Base-by-base conservation (phyloP, 1,140 invertebrate genomes). In the Habropoda laboriosa region DNA sequence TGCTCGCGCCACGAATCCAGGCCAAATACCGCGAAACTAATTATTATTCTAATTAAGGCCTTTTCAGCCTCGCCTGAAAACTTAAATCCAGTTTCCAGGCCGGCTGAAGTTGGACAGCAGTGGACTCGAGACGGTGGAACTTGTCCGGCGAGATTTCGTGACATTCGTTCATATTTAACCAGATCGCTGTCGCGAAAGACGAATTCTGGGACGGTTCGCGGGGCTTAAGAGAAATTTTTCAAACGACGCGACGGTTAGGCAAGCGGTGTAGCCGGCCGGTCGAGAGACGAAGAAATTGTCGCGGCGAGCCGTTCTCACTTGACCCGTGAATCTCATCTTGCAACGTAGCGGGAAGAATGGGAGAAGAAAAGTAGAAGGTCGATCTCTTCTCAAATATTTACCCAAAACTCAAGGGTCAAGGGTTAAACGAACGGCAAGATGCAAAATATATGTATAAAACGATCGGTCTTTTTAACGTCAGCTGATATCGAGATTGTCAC, bases 41-140 rank as follows among this genome's bases (percentile, higher is more conserved):
- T 51, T 63, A 63, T 63, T 76, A 58, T 68, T 68, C 64, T 40
- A 60, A 70, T 77, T 77, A 68, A 38, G 53, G 40, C 8, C 40
- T 60, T n/a, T n/a, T 1, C 27, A n/a, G 16, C 13, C n/a, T 6
- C 38, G 32, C 42, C 24, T 35, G 32, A n/a, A 60, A 53, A 40
- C 24, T 40, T 13, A 13, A 35, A 24, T 38, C 24, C 24, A 74
- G 45, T 49, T 55, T 74, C 24, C n/a, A n/a, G n/a, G 18, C 0
- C 7, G 6, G 24, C 16, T 30, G 53, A 40, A 76, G 55, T 47
- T 78, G 42, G 16, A 61, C 53, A 30, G 32, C 40, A 18, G 35
- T 8, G 53, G 16, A 78, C 35, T 55, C 16, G 49, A 40, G 30
- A 58, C 35, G 18, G 2, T 30, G 51, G 18, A 21, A 30, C 18